Evolutionary conservation across 2,797 vertebrate species (phyloP).

Genomic region (Phoeniculus purpureus): DNA sequence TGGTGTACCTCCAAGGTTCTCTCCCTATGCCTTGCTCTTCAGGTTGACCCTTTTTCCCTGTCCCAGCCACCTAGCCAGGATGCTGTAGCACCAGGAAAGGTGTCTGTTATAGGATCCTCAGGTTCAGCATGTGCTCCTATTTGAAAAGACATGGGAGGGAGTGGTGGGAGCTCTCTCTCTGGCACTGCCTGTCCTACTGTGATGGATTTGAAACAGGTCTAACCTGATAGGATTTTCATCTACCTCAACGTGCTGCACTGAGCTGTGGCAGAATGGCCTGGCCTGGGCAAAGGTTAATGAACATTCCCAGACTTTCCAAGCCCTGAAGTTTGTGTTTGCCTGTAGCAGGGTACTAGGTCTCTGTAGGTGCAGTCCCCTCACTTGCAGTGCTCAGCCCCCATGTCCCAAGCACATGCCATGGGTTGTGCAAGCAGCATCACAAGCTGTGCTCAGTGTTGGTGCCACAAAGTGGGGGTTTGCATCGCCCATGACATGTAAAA

Average conservation of each 20-base stretch:
- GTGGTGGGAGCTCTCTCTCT: rapidly evolving
- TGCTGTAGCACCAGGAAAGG: not conserved
- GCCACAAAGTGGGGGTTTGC: not conserved
- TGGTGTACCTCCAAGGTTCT: not conserved
- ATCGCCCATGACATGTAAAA: not conserved
- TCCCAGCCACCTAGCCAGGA: not conserved
- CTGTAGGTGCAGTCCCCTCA: not conserved
- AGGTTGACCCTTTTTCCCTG: not conserved
- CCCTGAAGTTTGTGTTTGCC: not conserved
- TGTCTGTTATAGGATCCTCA: not conserved
- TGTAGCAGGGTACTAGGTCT: not conserved
- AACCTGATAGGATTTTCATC: not conserved
- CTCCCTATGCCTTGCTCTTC: not conserved
- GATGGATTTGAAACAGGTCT: not conserved
- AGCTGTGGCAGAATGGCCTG: not conserved
- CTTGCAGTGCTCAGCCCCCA: rapidly evolving
- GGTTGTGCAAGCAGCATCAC: rapidly evolving
- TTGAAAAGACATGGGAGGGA: rapidly evolving
- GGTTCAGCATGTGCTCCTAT: not conserved
- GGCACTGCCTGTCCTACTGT: not conserved
- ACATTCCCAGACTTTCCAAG: not conserved
- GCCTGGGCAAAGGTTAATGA: rapidly evolving
- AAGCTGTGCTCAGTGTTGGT: not conserved
- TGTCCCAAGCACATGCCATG: rapidly evolving
- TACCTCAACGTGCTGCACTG: rapidly evolving